These are phyloP conservation scores for Muscicapa striata DNA, from an alignment of 2,797 vertebrate species.

Conservation along the genomic window DNA sequence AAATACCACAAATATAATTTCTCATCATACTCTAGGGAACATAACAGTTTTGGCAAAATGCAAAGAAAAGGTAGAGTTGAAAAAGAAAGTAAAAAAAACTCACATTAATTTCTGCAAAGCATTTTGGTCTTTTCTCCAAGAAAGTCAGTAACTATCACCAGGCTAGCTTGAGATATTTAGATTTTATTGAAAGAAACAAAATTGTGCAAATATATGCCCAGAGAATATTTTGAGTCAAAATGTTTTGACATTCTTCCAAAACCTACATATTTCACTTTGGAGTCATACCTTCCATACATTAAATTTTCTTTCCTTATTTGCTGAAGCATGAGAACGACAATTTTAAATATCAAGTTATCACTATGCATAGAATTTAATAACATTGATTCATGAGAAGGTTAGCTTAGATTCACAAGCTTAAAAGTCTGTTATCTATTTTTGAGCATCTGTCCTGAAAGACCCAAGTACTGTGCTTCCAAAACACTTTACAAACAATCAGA, in stretches of 20 bases:
- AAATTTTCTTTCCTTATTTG: slow-evolving; percentile 30
- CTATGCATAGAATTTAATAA: slow-evolving; percentile 54
- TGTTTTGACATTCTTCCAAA: slow-evolving; percentile 26
- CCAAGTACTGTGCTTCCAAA: neutral
- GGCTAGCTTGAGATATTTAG: neutral
- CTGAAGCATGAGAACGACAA: slow-evolving; percentile 30
- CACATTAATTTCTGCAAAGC: neutral
- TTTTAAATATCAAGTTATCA: slow-evolving; percentile 46
- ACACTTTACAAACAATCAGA: neutral
- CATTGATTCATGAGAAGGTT: slow-evolving; percentile 45
- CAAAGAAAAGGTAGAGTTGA: neutral
- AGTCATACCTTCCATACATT: neutral
- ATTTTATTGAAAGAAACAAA: slow-evolving; percentile 54
- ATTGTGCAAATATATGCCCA: slow-evolving; percentile 40
- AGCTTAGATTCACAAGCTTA: slow-evolving; percentile 16
- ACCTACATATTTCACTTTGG: slow-evolving; percentile 47
- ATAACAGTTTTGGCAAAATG: slow-evolving; percentile 10
- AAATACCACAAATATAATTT: slow-evolving; percentile 61
- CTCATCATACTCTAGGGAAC: slow-evolving; percentile 25
- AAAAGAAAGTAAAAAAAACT: accelerated
- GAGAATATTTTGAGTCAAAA: neutral
- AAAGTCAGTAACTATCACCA: neutral
- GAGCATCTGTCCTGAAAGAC: slow-evolving; percentile 10
- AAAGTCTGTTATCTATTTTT: neutral
- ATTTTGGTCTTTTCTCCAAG: neutral